A percentile compares a stretch with the other conserved stretches of the same genome.
phyloP scores from a whole-genome alignment of 2,888 invertebrate species.

The Spisula solida region DNA sequence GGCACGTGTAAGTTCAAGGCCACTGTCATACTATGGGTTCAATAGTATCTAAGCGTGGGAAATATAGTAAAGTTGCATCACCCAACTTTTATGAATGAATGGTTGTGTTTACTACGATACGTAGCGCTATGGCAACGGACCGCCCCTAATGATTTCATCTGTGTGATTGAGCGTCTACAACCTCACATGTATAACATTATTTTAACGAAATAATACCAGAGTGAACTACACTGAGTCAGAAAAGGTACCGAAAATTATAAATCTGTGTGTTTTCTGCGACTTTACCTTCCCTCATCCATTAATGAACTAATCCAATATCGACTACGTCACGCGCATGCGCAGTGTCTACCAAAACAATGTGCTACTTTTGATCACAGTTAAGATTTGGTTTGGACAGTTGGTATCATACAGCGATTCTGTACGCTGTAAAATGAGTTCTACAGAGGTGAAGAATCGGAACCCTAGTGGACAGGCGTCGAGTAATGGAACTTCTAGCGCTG shows the following conservation, averaged over 20 bases:
- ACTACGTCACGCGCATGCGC: constrained; percentile 37
- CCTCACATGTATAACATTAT: neutral
- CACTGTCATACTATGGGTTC: neutral
- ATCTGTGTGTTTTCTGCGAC: neutral
- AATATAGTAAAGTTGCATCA: constrained; percentile 34
- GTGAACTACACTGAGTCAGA: neutral
- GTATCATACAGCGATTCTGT: neutral
- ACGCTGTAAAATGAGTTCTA: constrained; percentile 33
- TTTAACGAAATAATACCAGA: neutral
- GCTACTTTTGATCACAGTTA: neutral
- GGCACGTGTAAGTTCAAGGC: constrained; percentile 3
- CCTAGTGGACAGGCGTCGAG: constrained; percentile 32
- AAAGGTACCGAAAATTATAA: neutral
- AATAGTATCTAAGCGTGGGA: constrained; percentile 18
- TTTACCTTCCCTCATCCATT: neutral
- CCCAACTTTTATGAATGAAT: constrained; percentile 25
- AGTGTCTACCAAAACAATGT: constrained; percentile 31
- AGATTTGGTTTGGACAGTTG: neutral
- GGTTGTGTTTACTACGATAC: constrained; percentile 30
- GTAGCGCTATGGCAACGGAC: constrained; percentile 7
- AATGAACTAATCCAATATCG: constrained; percentile 7
- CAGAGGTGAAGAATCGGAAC: constrained; percentile 51
- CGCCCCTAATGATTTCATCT: neutral
- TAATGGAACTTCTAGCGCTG: constrained; percentile 29
- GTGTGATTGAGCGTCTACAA: neutral